These are phyloP conservation scores for Chymomyza fuscimana DNA, from an alignment of 2,888 invertebrate species.

Conservation along the genomic window DNA sequence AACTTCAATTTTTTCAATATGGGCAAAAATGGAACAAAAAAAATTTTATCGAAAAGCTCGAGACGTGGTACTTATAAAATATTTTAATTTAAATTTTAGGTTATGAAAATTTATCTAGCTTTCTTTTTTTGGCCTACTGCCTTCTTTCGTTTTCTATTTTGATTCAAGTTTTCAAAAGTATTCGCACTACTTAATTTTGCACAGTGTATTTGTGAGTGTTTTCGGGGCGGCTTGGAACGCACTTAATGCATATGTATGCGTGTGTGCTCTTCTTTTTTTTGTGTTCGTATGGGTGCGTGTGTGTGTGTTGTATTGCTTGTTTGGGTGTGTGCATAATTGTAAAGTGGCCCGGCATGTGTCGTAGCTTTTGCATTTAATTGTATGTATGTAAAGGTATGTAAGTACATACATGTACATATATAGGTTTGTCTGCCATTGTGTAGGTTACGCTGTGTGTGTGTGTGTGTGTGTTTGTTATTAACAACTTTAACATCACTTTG, in stretches of 20 bases:
- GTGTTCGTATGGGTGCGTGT: constrained; percentile 5
- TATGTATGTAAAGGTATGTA: constrained; percentile 25
- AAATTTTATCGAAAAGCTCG: no score
- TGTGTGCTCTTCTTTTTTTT: constrained; percentile 8
- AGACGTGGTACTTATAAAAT: no score
- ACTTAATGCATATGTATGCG: constrained; percentile 3
- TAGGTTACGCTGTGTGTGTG: neutral
- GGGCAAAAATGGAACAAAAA: no score
- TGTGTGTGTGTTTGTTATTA: constrained; percentile 50
- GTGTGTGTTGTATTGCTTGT: constrained; percentile 13
- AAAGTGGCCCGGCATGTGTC: constrained; percentile 49
- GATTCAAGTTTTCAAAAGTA: neutral
- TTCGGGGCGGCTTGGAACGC: neutral
- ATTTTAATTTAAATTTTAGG: no score
- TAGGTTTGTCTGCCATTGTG: constrained; percentile 3
- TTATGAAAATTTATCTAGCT: neutral
- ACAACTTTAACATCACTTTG: constrained; percentile 71
- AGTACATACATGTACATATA: neutral
- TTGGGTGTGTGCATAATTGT: constrained; percentile 44
- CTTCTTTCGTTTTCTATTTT: neutral
- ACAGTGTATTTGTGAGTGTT: neutral
- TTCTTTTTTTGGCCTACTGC: no score
- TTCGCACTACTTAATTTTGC: no score
- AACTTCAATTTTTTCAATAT: no score
- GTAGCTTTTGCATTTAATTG: constrained; percentile 66